phyloP scores from a whole-genome alignment of 1,140 invertebrate genomes.

The Macrobrachium nipponense region DNA sequence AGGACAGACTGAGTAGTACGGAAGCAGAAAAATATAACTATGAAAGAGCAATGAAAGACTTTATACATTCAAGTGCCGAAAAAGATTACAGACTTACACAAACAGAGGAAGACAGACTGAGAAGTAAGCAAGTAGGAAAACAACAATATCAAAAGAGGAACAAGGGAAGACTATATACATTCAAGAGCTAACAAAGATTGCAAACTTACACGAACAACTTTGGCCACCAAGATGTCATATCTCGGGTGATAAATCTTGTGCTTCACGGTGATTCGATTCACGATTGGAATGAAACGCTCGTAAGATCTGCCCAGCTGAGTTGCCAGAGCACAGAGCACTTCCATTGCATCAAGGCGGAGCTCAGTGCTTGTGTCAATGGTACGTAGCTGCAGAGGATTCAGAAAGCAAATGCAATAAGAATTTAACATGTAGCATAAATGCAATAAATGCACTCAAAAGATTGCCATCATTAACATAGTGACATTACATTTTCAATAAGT shows the following conservation, averaged over 20 bases:
- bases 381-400: slow-evolving; percentile 67
- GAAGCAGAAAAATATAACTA: too few relatives aligned
- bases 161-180: background rate
- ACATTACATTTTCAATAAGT: too few relatives aligned
- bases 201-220: slow-evolving; percentile 74
- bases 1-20: too few relatives aligned
- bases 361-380: slow-evolving; percentile 87
- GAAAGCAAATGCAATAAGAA: background rate
- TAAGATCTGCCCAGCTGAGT: slow-evolving; percentile 91
- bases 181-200: background rate
- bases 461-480: too few relatives aligned
- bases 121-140: background rate
- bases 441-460: too few relatives aligned
- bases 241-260: slow-evolving; percentile 83
- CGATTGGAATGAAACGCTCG: slow-evolving; percentile 91
- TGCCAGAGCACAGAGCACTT: slow-evolving; percentile 88
- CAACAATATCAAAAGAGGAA: background rate
- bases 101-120: too few relatives aligned
- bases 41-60: too few relatives aligned
- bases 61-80: too few relatives aligned
- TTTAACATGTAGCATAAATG: background rate
- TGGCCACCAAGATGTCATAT: slow-evolving; percentile 78
- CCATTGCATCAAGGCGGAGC: slow-evolving; percentile 85
- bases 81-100: too few relatives aligned
- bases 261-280: slow-evolving; percentile 84